A percentile compares a stretch with the other conserved stretches of the same genome.
phyloP scores from a whole-genome alignment of 2,888 invertebrate species.

The Drosophila austrosaltans region DNA sequence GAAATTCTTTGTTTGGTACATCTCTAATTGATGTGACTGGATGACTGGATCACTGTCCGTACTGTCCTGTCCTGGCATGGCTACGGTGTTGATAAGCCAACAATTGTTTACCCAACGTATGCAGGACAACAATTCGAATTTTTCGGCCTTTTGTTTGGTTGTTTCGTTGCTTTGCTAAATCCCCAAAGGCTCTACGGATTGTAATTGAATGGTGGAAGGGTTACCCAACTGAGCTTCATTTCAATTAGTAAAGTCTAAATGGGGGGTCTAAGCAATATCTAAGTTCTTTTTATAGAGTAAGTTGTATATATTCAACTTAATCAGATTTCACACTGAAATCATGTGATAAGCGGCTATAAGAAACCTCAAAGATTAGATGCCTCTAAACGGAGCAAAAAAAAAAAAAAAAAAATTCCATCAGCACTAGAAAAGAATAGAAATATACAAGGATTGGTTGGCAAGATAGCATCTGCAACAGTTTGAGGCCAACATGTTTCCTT shows the following conservation, averaged over 20 bases:
- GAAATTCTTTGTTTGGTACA: not conserved
- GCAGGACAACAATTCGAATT: constrained; percentile 43
- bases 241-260: constrained; percentile 36
- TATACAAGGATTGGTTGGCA: constrained; percentile 14
- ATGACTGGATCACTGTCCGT: not conserved
- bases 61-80: constrained; percentile 12
- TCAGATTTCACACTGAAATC: constrained; percentile 41
- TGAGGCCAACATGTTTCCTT: not conserved
- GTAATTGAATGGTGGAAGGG: constrained; percentile 1
- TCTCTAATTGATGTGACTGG: not conserved
- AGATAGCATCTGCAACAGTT: constrained; percentile 34
- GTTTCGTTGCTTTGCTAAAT: constrained; percentile 38
- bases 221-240: constrained; percentile 13
- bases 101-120: constrained; percentile 51
- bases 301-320: constrained; percentile 42
- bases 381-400: constrained; percentile 27
- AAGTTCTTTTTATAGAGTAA: constrained; percentile 31
- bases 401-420: constrained; percentile 8
- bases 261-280: constrained; percentile 40
- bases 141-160: constrained; percentile 48
- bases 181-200: constrained; percentile 26
- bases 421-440: not conserved
- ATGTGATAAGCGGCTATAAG: constrained; percentile 35
- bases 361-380: constrained; percentile 29
- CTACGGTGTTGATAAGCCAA: constrained; percentile 50